Evolutionary conservation across 2,797 vertebrate species (phyloP).

Genomic region (Pseudocheirus occidentalis): DNA sequence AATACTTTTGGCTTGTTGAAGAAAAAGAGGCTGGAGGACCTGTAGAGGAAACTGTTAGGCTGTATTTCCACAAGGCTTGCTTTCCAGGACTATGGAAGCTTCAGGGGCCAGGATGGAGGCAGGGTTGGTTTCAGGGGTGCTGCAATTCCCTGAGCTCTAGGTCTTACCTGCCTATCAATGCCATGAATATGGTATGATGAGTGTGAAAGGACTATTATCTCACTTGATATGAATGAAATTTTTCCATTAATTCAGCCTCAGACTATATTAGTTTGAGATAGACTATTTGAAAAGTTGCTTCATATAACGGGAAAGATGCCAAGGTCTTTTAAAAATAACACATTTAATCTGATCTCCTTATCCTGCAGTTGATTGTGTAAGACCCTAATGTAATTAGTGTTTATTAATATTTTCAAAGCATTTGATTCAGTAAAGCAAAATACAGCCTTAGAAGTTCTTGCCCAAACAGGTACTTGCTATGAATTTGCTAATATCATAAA

Average conservation of each 20-base stretch:
- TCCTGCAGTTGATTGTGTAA: not conserved
- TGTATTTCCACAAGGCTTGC: not conserved
- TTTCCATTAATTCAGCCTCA: not conserved
- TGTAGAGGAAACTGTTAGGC: not conserved
- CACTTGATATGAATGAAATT: not conserved
- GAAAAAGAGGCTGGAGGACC: too few species aligned
- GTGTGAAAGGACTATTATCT: not conserved
- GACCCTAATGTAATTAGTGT: not conserved
- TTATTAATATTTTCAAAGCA: not conserved
- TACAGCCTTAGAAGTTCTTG: not conserved
- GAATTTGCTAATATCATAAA: not conserved
- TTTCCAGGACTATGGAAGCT: not conserved
- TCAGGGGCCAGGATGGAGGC: not conserved
- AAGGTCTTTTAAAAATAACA: not conserved
- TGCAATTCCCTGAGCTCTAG: not conserved
- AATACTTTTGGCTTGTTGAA: too few species aligned
- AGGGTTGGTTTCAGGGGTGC: not conserved
- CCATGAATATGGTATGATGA: not conserved
- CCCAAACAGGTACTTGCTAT: not conserved
- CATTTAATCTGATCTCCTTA: not conserved
- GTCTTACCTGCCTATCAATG: not conserved
- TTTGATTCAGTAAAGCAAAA: not conserved
- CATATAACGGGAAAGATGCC: not conserved
- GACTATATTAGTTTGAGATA: not conserved
- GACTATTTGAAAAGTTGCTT: not conserved